Evolutionary conservation across 2,888 invertebrate species (phyloP).

Genomic region (Omphaloscelis lunosa): DNA sequence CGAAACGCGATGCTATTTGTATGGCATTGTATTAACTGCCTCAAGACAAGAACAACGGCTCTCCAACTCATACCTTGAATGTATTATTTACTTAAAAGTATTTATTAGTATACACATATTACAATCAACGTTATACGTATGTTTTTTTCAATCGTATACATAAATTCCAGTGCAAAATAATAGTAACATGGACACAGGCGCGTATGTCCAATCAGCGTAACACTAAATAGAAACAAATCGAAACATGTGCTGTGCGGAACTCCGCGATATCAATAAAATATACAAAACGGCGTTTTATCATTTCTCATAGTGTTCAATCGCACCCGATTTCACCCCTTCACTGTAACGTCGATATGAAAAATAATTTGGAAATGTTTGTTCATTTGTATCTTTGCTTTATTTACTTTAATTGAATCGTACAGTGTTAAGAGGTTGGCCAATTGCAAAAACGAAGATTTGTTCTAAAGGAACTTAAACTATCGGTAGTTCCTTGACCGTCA

Average conservation of each 20-base stretch:
- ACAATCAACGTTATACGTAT: slow-evolving; percentile 90
- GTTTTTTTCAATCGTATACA: slow-evolving; percentile 90
- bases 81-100: slow-evolving; percentile 83
- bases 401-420: slow-evolving; percentile 84
- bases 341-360: slow-evolving; percentile 83
- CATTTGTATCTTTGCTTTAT: slow-evolving; percentile 71
- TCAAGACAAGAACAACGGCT: slow-evolving; percentile 71
- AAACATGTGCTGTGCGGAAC: slow-evolving; percentile 58
- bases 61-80: slow-evolving; percentile 75
- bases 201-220: slow-evolving; percentile 77
- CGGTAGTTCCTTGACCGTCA: slow-evolving; percentile 77
- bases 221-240: slow-evolving; percentile 71
- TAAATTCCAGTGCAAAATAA: slow-evolving; percentile 89
- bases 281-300: slow-evolving; percentile 65
- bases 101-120: slow-evolving; percentile 90
- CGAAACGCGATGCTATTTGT: slow-evolving; percentile 80
- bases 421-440: slow-evolving; percentile 91
- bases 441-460: slow-evolving; percentile 91
- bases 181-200: slow-evolving; percentile 83
- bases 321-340: slow-evolving; percentile 89
- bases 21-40: slow-evolving; percentile 69
- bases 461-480: slow-evolving; percentile 88
- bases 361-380: slow-evolving; percentile 72
- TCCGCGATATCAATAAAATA: slow-evolving; percentile 61
- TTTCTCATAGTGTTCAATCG: slow-evolving; percentile 71